Base-by-base conservation (phyloP, 1,140 invertebrate genomes). In the Vanessa tameamea region DNA sequence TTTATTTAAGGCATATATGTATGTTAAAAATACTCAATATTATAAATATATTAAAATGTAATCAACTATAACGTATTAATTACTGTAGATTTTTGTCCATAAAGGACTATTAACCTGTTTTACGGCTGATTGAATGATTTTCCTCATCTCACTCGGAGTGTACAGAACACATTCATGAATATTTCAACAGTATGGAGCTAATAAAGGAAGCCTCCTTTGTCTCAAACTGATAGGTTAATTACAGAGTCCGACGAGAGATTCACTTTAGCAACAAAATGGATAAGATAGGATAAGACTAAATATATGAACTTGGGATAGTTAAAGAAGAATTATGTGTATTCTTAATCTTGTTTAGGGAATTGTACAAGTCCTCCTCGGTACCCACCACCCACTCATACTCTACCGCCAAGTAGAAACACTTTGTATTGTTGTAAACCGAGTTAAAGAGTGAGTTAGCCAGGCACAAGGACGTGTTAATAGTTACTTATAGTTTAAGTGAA, bases 151-250 rank as follows among this genome's bases (percentile, higher is more conserved):
- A 68, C 55, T 37, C 37, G 69, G 67, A 55, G 72, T 68, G 50
- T 59, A 70, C 68, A 48, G 72, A 71, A 70, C 73, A 64, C 64
- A 69, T 80, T 86, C 87, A 90, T 92, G 88, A 92, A 92, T 92
- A 90, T 88, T 90, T 89, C 85, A 89, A 79, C 80, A 84, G 84
- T 82, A 81, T 81, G 61, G 78, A 85, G 85, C 87, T 90, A 90
- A 92, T 92, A 87, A 90, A 90, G 85, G 85, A 85, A 79, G 81
- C 75, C 79, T 85, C 82, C 87, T 88, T 92, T 90, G 87, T 92
- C 75, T 82, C 79, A 69, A 78, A 75, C 81, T 83, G 83, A 88
- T 86, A 78, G 83, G 72, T 89, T 86, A 84, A 89, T 87, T 87
- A 84, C 81, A 79, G 74, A 82, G 75, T 73, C 82, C 79, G 81